Percentiles rank a stretch among this genome's conserved stretches.
phyloP scores from a whole-genome alignment of 1,140 invertebrate species.

The Ips nitidus region DNA sequence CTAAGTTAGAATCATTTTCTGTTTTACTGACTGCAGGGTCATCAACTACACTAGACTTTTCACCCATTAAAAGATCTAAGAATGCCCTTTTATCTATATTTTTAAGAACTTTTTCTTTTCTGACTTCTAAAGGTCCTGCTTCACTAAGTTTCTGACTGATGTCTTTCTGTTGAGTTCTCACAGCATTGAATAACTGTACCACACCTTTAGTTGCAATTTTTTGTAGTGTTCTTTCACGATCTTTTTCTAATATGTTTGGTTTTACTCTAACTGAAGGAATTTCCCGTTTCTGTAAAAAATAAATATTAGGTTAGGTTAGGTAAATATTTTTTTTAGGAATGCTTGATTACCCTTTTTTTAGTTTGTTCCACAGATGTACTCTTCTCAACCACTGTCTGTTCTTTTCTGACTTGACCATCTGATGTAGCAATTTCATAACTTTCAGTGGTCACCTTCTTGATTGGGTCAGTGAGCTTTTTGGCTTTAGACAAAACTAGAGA shows the following conservation, averaged over 20 bases:
- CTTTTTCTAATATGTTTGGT: slow-evolving; percentile 70
- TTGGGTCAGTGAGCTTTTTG: slow-evolving; percentile 65
- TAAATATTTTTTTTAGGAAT: not conserved
- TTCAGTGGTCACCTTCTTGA: slow-evolving; percentile 52
- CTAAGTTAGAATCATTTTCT: slow-evolving; percentile 46
- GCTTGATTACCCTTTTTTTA: slow-evolving; percentile 51
- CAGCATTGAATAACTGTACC: slow-evolving; percentile 90
- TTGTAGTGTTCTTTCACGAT: slow-evolving; percentile 71
- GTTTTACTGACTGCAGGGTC: slow-evolving; percentile 44
- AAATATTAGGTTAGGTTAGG: slow-evolving; percentile 29
- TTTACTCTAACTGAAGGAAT: slow-evolving; percentile 70
- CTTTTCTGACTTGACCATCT: slow-evolving; percentile 54
- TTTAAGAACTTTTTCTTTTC: slow-evolving; percentile 80
- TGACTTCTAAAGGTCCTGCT: slow-evolving; percentile 75
- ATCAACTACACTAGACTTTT: slow-evolving; percentile 63
- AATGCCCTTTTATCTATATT: slow-evolving; percentile 80
- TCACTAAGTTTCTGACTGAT: slow-evolving; percentile 71
- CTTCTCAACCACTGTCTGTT: slow-evolving; percentile 49
- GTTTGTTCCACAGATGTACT: slow-evolving; percentile 44
- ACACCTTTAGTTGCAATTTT: slow-evolving; percentile 90
- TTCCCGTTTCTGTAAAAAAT: slow-evolving; percentile 59
- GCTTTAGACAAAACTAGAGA: slow-evolving; percentile 72
- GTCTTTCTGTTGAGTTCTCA: slow-evolving; percentile 79
- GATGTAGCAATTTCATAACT: slow-evolving; percentile 57
- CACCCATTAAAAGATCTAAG: slow-evolving; percentile 79